Conservation (phyloP, 2,113 vertebrate species). For the Sceloporus tristichus region DNA sequence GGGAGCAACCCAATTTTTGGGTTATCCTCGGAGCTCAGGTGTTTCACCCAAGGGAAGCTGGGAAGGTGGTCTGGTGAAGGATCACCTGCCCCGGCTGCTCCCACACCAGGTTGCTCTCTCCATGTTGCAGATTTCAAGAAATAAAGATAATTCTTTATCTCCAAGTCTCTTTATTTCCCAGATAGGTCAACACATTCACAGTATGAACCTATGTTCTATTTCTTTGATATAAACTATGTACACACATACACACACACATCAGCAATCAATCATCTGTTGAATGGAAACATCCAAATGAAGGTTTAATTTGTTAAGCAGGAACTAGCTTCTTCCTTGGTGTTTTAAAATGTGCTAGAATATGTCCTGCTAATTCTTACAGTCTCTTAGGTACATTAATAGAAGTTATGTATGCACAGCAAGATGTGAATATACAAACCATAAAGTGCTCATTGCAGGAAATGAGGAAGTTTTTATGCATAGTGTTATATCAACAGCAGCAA, state of each 20-base stretch:
- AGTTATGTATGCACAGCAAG: neutral
- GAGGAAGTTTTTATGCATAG: slow-evolving; percentile 10
- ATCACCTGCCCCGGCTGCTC: too few species aligned
- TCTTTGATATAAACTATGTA: neutral
- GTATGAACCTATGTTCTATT: neutral
- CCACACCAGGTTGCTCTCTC: too few species aligned
- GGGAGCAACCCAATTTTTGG: too few species aligned
- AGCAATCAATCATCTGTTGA: neutral
- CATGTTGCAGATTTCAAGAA: too few species aligned
- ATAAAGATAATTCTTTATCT: too few species aligned
- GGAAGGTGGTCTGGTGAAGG: too few species aligned
- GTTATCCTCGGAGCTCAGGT: too few species aligned
- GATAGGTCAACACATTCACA: neutral
- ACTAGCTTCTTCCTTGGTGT: neutral
- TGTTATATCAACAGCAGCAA: slow-evolving; percentile 31
- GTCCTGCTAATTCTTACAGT: neutral
- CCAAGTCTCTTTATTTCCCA: slow-evolving; percentile 3
- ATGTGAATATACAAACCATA: slow-evolving; percentile 17
- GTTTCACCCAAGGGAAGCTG: too few species aligned
- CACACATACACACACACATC: neutral
- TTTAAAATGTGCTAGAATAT: neutral
- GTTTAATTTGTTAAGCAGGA: neutral
- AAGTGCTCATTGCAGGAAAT: slow-evolving; percentile 2
- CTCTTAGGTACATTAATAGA: neutral
- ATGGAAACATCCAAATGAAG: neutral